A percentile compares a stretch with the other conserved stretches of the same genome.
Evolutionary conservation across 2,113 vertebrate species (phyloP).

Genomic region (Neolamprologus sp.): DNA sequence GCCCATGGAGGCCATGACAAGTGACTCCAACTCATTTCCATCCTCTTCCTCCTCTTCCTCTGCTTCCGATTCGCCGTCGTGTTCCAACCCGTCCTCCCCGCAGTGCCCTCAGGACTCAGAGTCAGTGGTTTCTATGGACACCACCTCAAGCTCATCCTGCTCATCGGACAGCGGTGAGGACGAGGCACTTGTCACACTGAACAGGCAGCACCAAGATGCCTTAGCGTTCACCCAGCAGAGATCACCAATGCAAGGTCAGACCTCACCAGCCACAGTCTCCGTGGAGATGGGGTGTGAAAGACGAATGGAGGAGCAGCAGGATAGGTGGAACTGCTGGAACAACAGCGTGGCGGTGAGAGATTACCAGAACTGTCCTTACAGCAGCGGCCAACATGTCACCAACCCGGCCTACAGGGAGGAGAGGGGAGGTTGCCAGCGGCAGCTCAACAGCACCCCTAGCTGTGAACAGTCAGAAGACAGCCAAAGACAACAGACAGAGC

Average conservation of each 20-base stretch:
- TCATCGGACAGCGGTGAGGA: conserved; percentile 84
- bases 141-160: conserved; percentile 64
- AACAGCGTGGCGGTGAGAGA: conserved; percentile 32
- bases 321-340: conserved; percentile 66
- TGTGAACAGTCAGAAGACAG: conserved; percentile 68
- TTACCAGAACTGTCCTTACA: conserved; percentile 61
- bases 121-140: conserved; percentile 67
- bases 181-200: conserved; percentile 75
- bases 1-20: conserved; percentile 50
- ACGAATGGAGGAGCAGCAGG: conserved; percentile 60
- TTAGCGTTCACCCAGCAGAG: conserved; percentile 76
- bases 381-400: conserved; percentile 57
- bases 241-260: conserved; percentile 51
- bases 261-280: conserved; percentile 42
- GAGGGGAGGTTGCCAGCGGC: conserved; percentile 57
- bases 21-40: conserved; percentile 62
- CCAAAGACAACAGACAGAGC: conserved; percentile 9
- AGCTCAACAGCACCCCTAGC: conserved; percentile 61
- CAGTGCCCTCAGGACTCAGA: conserved; percentile 56
- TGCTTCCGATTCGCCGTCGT: conserved; percentile 36
- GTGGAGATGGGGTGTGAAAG: conserved; percentile 51
- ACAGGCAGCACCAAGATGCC: conserved; percentile 76
- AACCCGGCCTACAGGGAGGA: conserved; percentile 75
- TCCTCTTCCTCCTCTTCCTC: conserved; percentile 54
- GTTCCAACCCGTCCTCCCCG: conserved; percentile 63